Evolutionary conservation across 2,888 invertebrate species (phyloP), one percentile per base, ranked within the genome.

Genomic region (Dicyrtoma fusca): DNA sequence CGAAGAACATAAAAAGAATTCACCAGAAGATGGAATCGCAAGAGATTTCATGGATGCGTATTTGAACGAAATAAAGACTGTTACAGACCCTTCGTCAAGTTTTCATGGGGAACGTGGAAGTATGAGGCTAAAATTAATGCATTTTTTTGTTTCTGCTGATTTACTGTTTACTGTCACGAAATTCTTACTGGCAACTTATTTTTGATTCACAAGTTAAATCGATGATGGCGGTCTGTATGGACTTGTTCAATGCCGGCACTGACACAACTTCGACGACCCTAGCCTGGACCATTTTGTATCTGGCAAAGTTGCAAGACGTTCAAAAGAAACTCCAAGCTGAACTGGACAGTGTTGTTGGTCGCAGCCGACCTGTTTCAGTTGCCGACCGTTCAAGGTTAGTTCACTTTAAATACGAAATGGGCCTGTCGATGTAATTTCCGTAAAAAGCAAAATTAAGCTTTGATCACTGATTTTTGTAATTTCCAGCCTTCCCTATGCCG

Each of bases 1-100:
- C 4, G 34, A 23, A 4, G 66, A 66, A 19, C 66, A 53, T 25
- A 8, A 21, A 13, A 13, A 34, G 11, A 66, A 51, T 17, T 53
- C 26, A n/a, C 11, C 25, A 17, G 66, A 53, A 34, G 42, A 66
- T 34, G 34, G 34, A 1, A 10, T 21, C n/a, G 53, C 66, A 1
- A 25, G 66, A 14, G 66, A 66, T 49, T 66, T 66, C 19, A 53
- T 53, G 14, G 66, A 66, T 55, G 34, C 25, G 5, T 66, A 66
- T 26, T 19, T 66, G 3, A 21, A 49, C 3, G 66, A 66, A 34
- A 66, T 66, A 19, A 11, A 53, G 1, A 49, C 34, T 14, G 53
- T 53, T 1, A 66, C 26, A n/a, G 66, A 66, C 13, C 25, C 21
- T 26, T 53, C 26, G 19, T 66, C 66, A 5, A 66, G 66, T 34